Evolutionary conservation across 2,113 vertebrate species (phyloP), one percentile per base, ranked within the genome.

Genomic region (Equus przewalskii): DNA sequence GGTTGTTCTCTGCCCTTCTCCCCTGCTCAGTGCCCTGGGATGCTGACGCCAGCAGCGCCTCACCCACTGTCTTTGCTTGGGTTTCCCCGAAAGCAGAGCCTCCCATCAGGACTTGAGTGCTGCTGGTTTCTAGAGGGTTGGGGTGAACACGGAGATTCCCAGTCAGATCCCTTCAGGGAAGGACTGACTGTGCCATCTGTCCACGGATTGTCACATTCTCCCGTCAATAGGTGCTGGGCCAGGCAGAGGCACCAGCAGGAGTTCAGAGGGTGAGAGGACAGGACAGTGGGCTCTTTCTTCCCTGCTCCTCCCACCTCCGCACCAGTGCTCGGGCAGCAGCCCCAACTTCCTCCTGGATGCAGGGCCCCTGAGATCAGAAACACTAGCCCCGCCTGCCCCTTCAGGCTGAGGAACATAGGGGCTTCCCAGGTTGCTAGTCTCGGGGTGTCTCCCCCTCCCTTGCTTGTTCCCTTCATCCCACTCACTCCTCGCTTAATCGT

Each of bases 171-270:
- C 15, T 69, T 46, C 51, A 21, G 18, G 22, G 33, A 78, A 28
- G 9, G 64, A 51, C 44, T 3, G 21, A 18, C 10, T 21, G 9
- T 10, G 1, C 15, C 13, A 0, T 1, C 15, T 16, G 4, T 6
- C 21, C 0, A 62, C 36, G 33, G 51, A 54, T 54, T 54, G 51
- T 54, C 51, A 54, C 24, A 41, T 44, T 8, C 4, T 28, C n/a
- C 3, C 49, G 65, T 49, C 1, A 16, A 0, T 5, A 72, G 10
- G 16, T 16, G 3, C 56, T 12, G 16, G n/a, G 44, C 44, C 30
- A 2, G 22, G 16, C 30, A 70, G 67, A 94, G 30, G 79, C 21
- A 13, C 10, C 65, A 9, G 12, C n/a, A 3, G 41, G 62, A 13
- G 41, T 41, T 41, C 12, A 33, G 33, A 65, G 7, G 41, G 26